A percentile compares a stretch with the other conserved stretches of the same genome.
These are phyloP conservation scores for Anticlea derivata DNA, from an alignment of 2,888 invertebrate species.

Conservation along the genomic window DNA sequence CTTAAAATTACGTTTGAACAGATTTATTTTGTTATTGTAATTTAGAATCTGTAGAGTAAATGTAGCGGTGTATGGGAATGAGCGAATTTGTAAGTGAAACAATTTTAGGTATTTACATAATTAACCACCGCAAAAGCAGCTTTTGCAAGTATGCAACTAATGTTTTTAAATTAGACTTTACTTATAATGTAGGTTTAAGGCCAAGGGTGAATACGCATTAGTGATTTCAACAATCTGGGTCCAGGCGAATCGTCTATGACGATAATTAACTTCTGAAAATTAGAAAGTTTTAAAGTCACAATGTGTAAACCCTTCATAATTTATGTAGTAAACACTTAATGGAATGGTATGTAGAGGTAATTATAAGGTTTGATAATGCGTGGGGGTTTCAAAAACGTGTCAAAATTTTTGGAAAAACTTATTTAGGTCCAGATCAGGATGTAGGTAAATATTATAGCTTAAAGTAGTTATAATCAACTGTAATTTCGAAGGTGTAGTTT, in stretches of 20 bases:
- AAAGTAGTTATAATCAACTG: conserved; percentile 81
- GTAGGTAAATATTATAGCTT: conserved; percentile 80
- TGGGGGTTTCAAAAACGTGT: conserved; percentile 76
- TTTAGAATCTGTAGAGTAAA: conserved; percentile 57
- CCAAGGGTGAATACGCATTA: conserved; percentile 51
- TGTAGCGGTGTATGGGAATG: conserved; percentile 66
- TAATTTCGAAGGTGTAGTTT: conserved; percentile 83
- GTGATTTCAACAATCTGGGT: conserved; percentile 44
- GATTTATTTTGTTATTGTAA: conserved; percentile 70
- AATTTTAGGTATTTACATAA: conserved; percentile 55
- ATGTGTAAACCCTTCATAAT: conserved; percentile 38
- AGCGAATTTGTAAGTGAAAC: conserved; percentile 73
- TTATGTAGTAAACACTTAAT: conserved; percentile 70
- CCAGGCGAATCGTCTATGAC: conserved; percentile 35
- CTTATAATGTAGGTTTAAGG: conserved; percentile 55
- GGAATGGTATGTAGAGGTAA: conserved; percentile 58
- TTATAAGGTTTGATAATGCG: conserved; percentile 56
- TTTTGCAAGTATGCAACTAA: conserved; percentile 76
- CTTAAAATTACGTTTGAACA: conserved; percentile 75
- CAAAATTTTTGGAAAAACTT: conserved; percentile 68
- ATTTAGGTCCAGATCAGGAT: conserved; percentile 66
- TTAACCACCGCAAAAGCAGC: conserved; percentile 76
- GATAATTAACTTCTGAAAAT: conserved; percentile 42
- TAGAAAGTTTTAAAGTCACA: conserved; percentile 18
- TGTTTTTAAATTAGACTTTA: conserved; percentile 59